A percentile compares a stretch with the other conserved stretches of the same genome.
Evolutionary conservation across 2,888 invertebrate species (phyloP).

Genomic region (Hypomecis atomaria): DNA sequence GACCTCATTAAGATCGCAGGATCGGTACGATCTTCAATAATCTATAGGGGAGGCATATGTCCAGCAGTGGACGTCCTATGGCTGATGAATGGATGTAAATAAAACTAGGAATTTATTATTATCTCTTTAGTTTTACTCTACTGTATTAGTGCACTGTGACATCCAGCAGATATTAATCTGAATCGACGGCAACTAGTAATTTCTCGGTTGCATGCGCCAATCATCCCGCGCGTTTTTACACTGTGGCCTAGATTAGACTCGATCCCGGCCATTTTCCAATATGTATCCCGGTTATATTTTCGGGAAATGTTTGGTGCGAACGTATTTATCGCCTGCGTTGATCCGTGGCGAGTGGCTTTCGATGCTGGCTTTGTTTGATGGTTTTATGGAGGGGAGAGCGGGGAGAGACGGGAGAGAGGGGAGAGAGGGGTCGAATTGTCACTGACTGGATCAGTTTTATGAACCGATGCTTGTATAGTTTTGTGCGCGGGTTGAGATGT

Average conservation of each 20-base stretch:
- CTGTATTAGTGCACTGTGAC: conserved; percentile 31
- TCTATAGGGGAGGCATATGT: too few relatives aligned
- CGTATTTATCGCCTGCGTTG: conserved; percentile 37
- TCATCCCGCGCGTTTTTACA: conserved; percentile 30
- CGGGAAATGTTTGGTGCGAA: conserved; percentile 38
- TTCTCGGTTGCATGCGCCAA: conserved; percentile 18
- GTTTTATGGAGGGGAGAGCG: conserved; percentile 27
- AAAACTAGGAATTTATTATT: too few relatives aligned
- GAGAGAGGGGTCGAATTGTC: neutral
- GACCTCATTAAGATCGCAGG: too few relatives aligned
- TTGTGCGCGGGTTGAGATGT: neutral
- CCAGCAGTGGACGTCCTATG: too few relatives aligned
- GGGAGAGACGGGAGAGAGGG: neutral
- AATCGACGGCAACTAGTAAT: conserved; percentile 14
- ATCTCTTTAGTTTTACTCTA: neutral
- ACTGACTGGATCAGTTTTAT: conserved; percentile 19
- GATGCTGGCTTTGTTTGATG: conserved; percentile 33
- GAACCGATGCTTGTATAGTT: conserved; percentile 4
- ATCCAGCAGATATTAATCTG: conserved; percentile 8
- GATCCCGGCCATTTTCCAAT: conserved; percentile 13
- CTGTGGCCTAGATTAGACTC: conserved; percentile 35
- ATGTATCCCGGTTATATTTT: conserved; percentile 28
- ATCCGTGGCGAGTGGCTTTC: conserved; percentile 33
- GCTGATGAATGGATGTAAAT: too few relatives aligned
- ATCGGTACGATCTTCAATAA: too few relatives aligned